phyloP scores from a whole-genome alignment of 2,113 vertebrate genomes.

The Etheostoma spectabile region DNA sequence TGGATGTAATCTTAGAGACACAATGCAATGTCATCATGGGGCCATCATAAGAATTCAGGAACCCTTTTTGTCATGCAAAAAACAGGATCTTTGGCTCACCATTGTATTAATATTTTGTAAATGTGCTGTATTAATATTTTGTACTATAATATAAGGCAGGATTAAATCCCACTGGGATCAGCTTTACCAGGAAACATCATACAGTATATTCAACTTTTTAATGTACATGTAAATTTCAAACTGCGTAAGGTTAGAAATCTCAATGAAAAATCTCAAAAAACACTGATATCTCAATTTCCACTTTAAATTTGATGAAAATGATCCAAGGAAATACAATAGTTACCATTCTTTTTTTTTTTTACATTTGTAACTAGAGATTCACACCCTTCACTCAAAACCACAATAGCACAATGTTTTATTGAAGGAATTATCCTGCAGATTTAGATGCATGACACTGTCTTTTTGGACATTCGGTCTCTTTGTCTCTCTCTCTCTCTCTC shows the following conservation, averaged over 20 bases:
- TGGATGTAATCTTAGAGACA: constrained; percentile 73
- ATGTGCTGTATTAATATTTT: constrained; percentile 33
- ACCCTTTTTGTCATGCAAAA: constrained; percentile 35
- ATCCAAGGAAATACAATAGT: neutral
- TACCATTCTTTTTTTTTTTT: too few species aligned
- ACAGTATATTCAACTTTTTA: neutral
- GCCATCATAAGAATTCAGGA: constrained; percentile 40
- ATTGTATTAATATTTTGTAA: constrained; percentile 31
- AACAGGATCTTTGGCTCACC: constrained; percentile 18
- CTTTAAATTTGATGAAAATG: neutral
- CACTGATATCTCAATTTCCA: neutral
- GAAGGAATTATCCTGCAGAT: neutral
- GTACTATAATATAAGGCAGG: constrained; percentile 5
- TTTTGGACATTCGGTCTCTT: too few species aligned
- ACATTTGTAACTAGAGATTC: neutral
- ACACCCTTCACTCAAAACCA: neutral
- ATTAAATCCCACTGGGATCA: constrained; percentile 34
- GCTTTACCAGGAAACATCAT: constrained; percentile 6
- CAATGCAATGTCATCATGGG: constrained; percentile 68
- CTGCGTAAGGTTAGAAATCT: neutral
- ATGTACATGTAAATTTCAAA: neutral
- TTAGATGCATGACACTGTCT: neutral
- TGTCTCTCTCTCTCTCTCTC: too few species aligned
- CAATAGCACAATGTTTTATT: neutral
- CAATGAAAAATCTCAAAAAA: neutral